Evolutionary conservation across 2,888 invertebrate species (phyloP).

Genomic region (Sinotaia quadrata): DNA sequence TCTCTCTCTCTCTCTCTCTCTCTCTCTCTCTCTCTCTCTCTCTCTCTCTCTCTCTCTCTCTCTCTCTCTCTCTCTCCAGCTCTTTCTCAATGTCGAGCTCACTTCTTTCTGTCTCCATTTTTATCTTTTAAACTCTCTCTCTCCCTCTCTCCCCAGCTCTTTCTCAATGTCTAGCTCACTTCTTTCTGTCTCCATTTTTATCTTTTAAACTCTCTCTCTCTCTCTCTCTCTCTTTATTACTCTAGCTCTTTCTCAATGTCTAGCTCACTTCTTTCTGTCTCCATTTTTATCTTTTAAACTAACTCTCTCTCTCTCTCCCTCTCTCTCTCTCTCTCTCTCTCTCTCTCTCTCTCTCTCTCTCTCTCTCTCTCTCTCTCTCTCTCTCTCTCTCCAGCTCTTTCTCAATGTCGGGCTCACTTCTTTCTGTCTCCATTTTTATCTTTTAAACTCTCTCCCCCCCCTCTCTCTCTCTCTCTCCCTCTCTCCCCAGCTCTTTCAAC

Average conservation of each 20-base stretch:
- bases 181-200: neutral
- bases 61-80: neutral
- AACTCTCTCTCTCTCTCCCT: constrained; percentile 2
- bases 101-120: neutral
- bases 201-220: constrained; percentile 9
- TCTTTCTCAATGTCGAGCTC: neutral
- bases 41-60: neutral
- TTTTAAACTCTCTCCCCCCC: neutral
- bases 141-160: too few relatives aligned
- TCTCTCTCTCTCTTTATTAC: constrained; percentile 8
- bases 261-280: neutral
- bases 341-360: constrained; percentile 17
- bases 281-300: neutral
- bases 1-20: constrained; percentile 16
- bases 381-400: neutral
- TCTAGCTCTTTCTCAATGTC: constrained; percentile 4
- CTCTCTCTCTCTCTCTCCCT: neutral
- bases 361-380: constrained; percentile 1
- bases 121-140: neutral
- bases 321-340: constrained; percentile 17
- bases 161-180: too few relatives aligned
- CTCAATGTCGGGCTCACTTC: too few relatives aligned
- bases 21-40: constrained; percentile 6
- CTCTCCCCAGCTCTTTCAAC: too few relatives aligned
- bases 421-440: too few relatives aligned